Conservation (phyloP, 2,113 vertebrate genomes). For the Oncorhynchus masou region DNA sequence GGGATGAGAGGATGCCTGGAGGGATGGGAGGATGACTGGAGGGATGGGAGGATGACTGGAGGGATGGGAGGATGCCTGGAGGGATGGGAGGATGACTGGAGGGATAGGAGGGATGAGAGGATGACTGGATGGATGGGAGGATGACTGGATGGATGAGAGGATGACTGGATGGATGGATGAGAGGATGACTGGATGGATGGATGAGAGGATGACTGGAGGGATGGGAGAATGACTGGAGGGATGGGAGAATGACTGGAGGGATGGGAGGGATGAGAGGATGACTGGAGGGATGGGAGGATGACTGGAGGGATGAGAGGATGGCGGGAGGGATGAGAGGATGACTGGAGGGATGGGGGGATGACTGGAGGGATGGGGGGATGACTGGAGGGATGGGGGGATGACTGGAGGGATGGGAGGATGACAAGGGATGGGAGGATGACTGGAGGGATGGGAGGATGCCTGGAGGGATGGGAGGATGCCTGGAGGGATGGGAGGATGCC, state of each 20-base stretch:
- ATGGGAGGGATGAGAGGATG: neutral
- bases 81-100: constrained; percentile 23
- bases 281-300: too few species aligned
- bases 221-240: constrained; percentile 24
- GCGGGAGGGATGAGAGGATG: constrained; percentile 24
- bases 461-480: neutral
- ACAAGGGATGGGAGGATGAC: too few species aligned
- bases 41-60: neutral
- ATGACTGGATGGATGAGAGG: constrained; percentile 27
- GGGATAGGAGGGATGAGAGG: too few species aligned
- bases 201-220: neutral
- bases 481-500: constrained; percentile 26
- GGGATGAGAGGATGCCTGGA: neutral
- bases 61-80: constrained; percentile 9
- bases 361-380: constrained; percentile 23
- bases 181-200: neutral
- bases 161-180: constrained; percentile 14
- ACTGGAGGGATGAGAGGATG: constrained; percentile 2
- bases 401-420: neutral
- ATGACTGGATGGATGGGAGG: neutral
- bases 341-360: neutral
- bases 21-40: constrained; percentile 21
- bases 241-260: neutral
- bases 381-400: neutral
- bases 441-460: constrained; percentile 25